These are phyloP conservation scores for Shinisaurus crocodilurus DNA, from an alignment of 2,113 vertebrate species.

Conservation along the genomic window DNA sequence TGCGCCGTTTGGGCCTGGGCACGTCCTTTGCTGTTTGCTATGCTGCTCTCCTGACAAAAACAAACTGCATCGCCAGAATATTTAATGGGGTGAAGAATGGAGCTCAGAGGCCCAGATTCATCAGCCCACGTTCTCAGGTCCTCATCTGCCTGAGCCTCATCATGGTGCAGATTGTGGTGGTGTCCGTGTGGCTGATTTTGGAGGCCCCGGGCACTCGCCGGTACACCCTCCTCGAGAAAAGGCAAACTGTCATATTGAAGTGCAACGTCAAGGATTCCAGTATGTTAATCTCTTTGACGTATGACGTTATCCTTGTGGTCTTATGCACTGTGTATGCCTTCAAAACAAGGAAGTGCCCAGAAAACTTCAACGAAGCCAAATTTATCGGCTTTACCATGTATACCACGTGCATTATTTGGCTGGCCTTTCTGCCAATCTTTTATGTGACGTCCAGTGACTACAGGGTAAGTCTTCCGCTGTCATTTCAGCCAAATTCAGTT, in stretches of 20 bases:
- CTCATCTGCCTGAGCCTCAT: constrained; percentile 97
- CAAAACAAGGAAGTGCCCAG: constrained; percentile 98
- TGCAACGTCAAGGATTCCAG: constrained; percentile 97
- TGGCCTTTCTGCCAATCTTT: constrained; percentile 99
- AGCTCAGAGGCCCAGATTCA: constrained; percentile 93
- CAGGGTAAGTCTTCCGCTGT: constrained; percentile 86
- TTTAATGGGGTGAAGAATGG: constrained; percentile 95
- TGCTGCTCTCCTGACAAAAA: constrained; percentile 96
- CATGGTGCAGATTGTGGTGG: constrained; percentile 92
- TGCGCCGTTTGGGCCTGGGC: constrained; percentile 92
- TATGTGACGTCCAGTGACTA: constrained; percentile 99
- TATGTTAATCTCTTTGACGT: constrained; percentile 95
- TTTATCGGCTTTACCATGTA: constrained; percentile 99
- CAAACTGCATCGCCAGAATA: constrained; percentile 97
- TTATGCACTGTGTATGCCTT: constrained; percentile 99
- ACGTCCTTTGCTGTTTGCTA: constrained; percentile 98
- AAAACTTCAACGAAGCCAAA: constrained; percentile 99
- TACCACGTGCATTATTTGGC: constrained; percentile 99
- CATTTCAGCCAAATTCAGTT: neutral
- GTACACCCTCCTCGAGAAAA: constrained; percentile 91
- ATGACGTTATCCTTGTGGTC: constrained; percentile 95
- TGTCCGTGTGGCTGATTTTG: constrained; percentile 94
- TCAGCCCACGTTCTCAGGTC: constrained; percentile 97
- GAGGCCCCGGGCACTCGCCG: constrained; percentile 93
- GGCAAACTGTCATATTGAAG: constrained; percentile 97